These are phyloP conservation scores for Wasmannia auropunctata DNA, from an alignment of 1,140 invertebrate species.

Conservation along the genomic window DNA sequence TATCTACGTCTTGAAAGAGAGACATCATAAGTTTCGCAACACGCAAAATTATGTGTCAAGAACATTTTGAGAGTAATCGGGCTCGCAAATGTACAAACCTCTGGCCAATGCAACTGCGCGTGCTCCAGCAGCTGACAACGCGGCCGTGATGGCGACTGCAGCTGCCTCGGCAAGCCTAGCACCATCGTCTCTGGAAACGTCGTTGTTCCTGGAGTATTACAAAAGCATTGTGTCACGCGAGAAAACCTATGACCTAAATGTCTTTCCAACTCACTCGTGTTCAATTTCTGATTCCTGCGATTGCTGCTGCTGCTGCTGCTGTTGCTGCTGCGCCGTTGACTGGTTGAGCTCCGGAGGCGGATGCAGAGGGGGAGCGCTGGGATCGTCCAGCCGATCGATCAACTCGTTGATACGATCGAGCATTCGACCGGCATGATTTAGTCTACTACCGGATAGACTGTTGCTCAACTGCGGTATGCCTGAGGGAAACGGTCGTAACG, in stretches of 20 bases:
- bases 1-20: background rate
- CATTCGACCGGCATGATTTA: slow-evolving; percentile 83
- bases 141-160: slow-evolving; percentile 84
- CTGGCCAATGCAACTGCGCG: slow-evolving; percentile 76
- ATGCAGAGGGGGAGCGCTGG: slow-evolving; percentile 67
- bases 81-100: slow-evolving; percentile 58
- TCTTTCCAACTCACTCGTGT: slow-evolving; percentile 65
- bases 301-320: slow-evolving; percentile 63
- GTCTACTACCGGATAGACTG: slow-evolving; percentile 82
- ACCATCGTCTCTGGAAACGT: slow-evolving; percentile 48
- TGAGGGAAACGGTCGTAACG: slow-evolving; percentile 53
- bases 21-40: background rate
- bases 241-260: background rate
- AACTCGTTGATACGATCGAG: slow-evolving; percentile 79
- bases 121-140: slow-evolving; percentile 82
- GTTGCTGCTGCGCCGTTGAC: slow-evolving; percentile 39
- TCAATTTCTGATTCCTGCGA: slow-evolving; percentile 71
- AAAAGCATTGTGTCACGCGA: background rate
- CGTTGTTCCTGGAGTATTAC: slow-evolving; percentile 39
- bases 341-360: slow-evolving; percentile 64
- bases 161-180: slow-evolving; percentile 79
- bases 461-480: slow-evolving; percentile 81
- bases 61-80: background rate
- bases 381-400: slow-evolving; percentile 84
- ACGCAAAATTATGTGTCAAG: background rate